These are phyloP conservation scores for Allobates femoralis DNA, from an alignment of 2,797 vertebrate species.

Conservation along the genomic window DNA sequence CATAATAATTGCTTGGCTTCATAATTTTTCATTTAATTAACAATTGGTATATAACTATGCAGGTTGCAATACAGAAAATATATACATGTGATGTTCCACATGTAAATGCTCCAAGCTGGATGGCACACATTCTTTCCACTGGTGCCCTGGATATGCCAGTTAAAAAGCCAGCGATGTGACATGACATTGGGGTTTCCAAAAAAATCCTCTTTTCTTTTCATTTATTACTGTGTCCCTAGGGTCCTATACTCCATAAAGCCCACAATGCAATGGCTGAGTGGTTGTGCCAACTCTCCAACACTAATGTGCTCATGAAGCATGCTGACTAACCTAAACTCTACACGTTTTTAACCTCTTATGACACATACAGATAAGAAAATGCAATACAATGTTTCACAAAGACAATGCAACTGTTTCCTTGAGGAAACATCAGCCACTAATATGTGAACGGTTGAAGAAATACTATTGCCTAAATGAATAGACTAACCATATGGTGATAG, in stretches of 20 bases:
- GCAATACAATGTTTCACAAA: constrained; percentile 63
- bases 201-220: constrained; percentile 65
- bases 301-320: constrained; percentile 53
- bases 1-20: too few relatives aligned
- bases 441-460: neutral
- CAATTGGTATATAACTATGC: neutral
- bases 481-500: too few relatives aligned
- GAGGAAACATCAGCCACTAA: neutral
- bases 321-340: constrained; percentile 65
- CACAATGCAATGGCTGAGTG: constrained; percentile 31
- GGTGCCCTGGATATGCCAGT: constrained; percentile 71
- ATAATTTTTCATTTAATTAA: neutral
- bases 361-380: constrained; percentile 11
- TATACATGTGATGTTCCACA: neutral
- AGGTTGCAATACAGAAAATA: neutral
- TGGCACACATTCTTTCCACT: constrained; percentile 62
- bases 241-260: constrained; percentile 63
- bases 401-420: too few relatives aligned
- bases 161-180: constrained; percentile 69
- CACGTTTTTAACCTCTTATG: constrained; percentile 69
- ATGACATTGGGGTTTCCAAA: constrained; percentile 67
- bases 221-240: constrained; percentile 61
- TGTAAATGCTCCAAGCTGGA: neutral
- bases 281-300: constrained; percentile 46
- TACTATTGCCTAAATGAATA: neutral